These are phyloP conservation scores for Octomys mimax DNA, from an alignment of 2,797 vertebrate species.

Conservation along the genomic window DNA sequence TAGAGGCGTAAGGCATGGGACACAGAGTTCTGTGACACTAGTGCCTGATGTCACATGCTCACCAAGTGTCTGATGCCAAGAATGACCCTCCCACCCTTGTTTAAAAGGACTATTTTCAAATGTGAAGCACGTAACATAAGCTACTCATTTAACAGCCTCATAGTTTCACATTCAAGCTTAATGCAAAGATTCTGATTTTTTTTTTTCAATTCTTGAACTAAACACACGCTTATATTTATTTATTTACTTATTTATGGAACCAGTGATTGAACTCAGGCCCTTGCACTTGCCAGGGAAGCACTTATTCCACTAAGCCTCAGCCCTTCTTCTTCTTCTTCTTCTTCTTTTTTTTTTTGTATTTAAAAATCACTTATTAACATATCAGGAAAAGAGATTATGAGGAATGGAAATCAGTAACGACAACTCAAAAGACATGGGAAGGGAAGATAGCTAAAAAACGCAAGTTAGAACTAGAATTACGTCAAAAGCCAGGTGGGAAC, in stretches of 20 bases:
- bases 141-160: neutral
- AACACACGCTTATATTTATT: constrained; percentile 1
- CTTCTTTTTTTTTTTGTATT: neutral
- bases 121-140: neutral
- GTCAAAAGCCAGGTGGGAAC: neutral
- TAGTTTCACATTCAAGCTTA: constrained; percentile 2
- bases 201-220: neutral
- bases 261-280: too few relatives aligned
- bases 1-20: neutral
- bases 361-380: constrained; percentile 42
- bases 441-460: neutral
- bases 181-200: neutral
- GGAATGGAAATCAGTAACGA: neutral
- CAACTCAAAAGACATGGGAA: neutral
- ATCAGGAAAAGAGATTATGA: neutral
- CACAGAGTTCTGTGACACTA: neutral
- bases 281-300: too few relatives aligned
- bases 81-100: neutral
- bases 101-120: constrained; percentile 5
- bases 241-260: too few relatives aligned
- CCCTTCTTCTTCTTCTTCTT: too few relatives aligned
- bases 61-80: neutral
- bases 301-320: too few relatives aligned
- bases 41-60: neutral
- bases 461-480: neutral